Evolutionary conservation across 2,797 vertebrate species (phyloP).

Genomic region (Spinibarbus caldwelli): DNA sequence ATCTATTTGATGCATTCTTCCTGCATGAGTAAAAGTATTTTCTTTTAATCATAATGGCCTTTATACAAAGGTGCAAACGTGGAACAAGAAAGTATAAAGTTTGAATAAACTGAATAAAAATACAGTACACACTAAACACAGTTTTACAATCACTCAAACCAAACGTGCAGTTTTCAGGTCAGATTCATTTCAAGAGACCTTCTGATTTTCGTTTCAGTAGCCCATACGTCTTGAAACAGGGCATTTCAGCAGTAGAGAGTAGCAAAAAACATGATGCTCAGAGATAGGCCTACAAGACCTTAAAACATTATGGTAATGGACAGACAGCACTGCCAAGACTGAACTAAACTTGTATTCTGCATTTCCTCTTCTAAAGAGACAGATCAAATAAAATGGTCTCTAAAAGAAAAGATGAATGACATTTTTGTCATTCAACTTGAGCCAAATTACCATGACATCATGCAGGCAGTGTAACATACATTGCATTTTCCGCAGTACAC

Average conservation of each 20-base stretch:
- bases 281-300: too few relatives aligned
- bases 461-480: too few relatives aligned
- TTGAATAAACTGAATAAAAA: too few relatives aligned
- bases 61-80: not conserved
- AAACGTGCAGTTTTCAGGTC: not conserved
- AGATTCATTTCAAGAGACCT: too few relatives aligned
- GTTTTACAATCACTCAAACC: not conserved
- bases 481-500: not conserved
- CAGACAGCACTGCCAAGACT: not conserved
- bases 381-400: not conserved
- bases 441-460: too few relatives aligned
- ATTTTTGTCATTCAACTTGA: not conserved
- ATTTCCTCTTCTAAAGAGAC: not conserved
- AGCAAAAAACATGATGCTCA: too few relatives aligned
- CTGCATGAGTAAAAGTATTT: not conserved
- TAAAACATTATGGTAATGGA: not conserved
- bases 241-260: too few relatives aligned
- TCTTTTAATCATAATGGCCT: too few relatives aligned
- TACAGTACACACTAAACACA: not conserved
- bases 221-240: too few relatives aligned
- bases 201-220: too few relatives aligned
- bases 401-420: not conserved
- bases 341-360: not conserved
- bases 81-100: rapidly evolving
- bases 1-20: not conserved